These are phyloP conservation scores for Clarias pachynema DNA, from an alignment of 2,797 vertebrate genomes.

Conservation along the genomic window DNA sequence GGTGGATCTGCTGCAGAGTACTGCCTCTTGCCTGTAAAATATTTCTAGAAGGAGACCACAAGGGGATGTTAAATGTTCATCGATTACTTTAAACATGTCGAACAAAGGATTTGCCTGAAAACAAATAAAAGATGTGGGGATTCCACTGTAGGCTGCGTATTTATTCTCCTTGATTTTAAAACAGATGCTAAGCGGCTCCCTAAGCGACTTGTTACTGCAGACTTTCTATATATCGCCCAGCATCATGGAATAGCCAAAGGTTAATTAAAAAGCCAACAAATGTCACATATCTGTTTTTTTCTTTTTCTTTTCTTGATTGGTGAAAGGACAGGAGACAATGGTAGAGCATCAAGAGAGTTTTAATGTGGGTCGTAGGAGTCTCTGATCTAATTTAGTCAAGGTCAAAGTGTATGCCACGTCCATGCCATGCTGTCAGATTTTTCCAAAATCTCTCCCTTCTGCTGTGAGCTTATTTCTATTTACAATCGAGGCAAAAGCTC, in stretches of 20 bases:
- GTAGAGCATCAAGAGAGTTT: neutral
- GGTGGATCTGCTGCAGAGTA: constrained; percentile 17
- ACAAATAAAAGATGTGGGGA: constrained; percentile 40
- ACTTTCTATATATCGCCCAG: constrained; percentile 23
- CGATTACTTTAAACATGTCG: constrained; percentile 45
- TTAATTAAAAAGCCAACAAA: constrained; percentile 39
- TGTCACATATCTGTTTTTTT: neutral
- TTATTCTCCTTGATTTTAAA: constrained; percentile 34
- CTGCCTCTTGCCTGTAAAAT: constrained; percentile 37
- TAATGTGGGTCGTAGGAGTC: neutral
- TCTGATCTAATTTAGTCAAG: constrained; percentile 27
- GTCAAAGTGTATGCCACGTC: neutral
- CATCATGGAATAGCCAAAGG: constrained; percentile 41
- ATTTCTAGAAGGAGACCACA: constrained; percentile 34
- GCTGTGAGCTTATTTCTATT: constrained; percentile 1
- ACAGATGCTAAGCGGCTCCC: constrained; percentile 48
- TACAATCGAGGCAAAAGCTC: neutral
- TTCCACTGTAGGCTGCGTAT: constrained; percentile 44
- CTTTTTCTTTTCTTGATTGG: neutral
- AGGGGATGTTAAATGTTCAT: constrained; percentile 56
- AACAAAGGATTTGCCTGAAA: constrained; percentile 51
- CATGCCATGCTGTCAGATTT: neutral
- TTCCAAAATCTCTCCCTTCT: constrained; percentile 1
- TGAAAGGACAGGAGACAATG: neutral
- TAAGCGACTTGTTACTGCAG: constrained; percentile 50